Evolutionary conservation across 2,888 invertebrate genomes (phyloP).

Genomic region (Oligia latruncula): DNA sequence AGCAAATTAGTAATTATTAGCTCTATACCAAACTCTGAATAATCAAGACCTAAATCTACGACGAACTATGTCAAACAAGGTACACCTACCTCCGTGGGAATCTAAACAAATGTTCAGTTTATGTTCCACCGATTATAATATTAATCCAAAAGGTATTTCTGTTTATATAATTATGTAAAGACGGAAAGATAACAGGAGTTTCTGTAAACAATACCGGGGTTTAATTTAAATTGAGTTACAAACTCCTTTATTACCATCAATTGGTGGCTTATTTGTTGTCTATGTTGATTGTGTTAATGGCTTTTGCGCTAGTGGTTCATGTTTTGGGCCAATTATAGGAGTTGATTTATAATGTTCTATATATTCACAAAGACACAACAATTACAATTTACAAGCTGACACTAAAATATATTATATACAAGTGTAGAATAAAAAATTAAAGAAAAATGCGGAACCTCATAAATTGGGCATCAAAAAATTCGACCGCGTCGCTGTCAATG

Average conservation of each 20-base stretch:
- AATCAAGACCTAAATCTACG: conserved; percentile 4
- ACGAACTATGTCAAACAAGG: neutral
- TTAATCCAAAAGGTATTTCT: conserved; percentile 11
- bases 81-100: neutral
- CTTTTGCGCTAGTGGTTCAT: conserved; percentile 1
- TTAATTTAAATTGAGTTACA: conserved; percentile 38
- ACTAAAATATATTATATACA: too few species aligned
- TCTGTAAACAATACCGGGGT: conserved; percentile 21
- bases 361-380: too few species aligned
- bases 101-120: conserved; percentile 3
- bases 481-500: too few species aligned
- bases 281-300: conserved; percentile 25
- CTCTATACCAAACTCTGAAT: neutral
- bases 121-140: conserved; percentile 6
- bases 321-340: neutral
- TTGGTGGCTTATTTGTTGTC: conserved; percentile 13
- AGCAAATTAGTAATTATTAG: conserved; percentile 15
- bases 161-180: neutral
- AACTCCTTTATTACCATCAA: conserved; percentile 34
- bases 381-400: too few species aligned
- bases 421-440: too few species aligned
- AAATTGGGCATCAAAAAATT: too few species aligned
- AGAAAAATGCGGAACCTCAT: too few species aligned
- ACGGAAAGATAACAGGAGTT: neutral
- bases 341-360: neutral